phyloP scores from a whole-genome alignment of 2,797 vertebrate genomes.

The Sphaeramia orbicularis region DNA sequence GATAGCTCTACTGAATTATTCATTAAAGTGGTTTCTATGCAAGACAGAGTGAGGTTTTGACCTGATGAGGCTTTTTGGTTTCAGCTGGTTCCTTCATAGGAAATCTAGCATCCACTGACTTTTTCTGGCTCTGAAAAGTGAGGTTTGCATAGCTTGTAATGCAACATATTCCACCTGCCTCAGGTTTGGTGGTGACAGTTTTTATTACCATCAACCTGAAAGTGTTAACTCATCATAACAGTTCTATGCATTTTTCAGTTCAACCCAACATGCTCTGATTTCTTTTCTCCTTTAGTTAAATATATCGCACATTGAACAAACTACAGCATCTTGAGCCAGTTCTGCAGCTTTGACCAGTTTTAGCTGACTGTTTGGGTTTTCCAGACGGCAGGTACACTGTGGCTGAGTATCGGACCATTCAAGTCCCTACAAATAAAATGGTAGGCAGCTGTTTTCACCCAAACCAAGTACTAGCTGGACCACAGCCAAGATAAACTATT shows the following conservation, averaged over 20 bases:
- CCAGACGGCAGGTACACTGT: too few relatives aligned
- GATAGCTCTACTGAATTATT: constrained; percentile 60
- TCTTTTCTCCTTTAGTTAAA: too few relatives aligned
- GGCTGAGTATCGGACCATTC: too few relatives aligned
- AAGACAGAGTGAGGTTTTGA: constrained; percentile 1
- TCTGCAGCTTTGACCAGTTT: too few relatives aligned
- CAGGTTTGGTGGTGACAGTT: constrained; percentile 18
- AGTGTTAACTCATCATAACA: not conserved
- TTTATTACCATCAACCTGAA: constrained; percentile 34
- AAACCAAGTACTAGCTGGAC: not conserved
- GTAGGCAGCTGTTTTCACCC: not conserved
- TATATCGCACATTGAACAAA: too few relatives aligned
- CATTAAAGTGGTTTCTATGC: constrained; percentile 7
- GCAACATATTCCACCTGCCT: constrained; percentile 40
- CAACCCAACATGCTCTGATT: too few relatives aligned
- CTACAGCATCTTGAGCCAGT: too few relatives aligned
- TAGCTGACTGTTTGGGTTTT: too few relatives aligned
- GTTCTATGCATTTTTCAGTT: too few relatives aligned
- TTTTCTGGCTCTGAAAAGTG: constrained; percentile 25
- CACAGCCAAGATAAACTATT: constrained; percentile 11
- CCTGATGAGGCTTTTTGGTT: constrained; percentile 10
- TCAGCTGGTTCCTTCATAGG: constrained; percentile 15
- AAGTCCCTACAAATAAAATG: not conserved
- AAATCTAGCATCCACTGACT: constrained; percentile 37
- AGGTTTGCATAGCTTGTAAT: constrained; percentile 9